These are phyloP conservation scores for Luscinia megarhynchos DNA, from an alignment of 2,797 vertebrate species.

Conservation along the genomic window DNA sequence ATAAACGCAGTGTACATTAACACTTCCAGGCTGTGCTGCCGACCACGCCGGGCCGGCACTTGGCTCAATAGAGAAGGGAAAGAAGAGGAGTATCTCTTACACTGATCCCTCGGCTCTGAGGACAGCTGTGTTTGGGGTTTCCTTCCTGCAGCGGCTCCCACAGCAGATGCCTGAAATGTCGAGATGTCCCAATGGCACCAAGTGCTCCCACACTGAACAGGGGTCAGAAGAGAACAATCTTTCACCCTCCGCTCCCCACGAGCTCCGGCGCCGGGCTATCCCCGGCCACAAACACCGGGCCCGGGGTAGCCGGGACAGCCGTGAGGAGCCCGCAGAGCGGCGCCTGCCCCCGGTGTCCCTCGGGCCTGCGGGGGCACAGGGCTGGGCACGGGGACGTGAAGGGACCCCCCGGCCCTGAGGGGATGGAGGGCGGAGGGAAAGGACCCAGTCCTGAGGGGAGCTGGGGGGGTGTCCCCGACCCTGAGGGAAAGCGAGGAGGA, in stretches of 20 bases:
- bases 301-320: not conserved
- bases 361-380: not conserved
- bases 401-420: not conserved
- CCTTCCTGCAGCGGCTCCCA: conserved; percentile 14
- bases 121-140: conserved; percentile 30
- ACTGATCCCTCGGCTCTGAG: not conserved
- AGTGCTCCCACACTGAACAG: not conserved
- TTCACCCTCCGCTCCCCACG: no score
- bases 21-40: not conserved
- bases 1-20: rapidly evolving
- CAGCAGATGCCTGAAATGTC: conserved; percentile 22
- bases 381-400: not conserved
- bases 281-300: rapidly evolving
- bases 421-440: not conserved
- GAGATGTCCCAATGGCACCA: not conserved
- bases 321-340: not conserved
- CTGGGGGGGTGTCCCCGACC: not conserved
- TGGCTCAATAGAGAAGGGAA: rapidly evolving
- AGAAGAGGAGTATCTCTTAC: not conserved
- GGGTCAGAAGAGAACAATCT: not conserved
- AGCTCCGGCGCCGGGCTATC: not conserved
- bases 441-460: not conserved
- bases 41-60: not conserved
- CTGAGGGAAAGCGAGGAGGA: not conserved
- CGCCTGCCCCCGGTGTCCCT: not conserved